Base-by-base conservation (phyloP, 2,113 vertebrate genomes). In the Gulo gulo region DNA sequence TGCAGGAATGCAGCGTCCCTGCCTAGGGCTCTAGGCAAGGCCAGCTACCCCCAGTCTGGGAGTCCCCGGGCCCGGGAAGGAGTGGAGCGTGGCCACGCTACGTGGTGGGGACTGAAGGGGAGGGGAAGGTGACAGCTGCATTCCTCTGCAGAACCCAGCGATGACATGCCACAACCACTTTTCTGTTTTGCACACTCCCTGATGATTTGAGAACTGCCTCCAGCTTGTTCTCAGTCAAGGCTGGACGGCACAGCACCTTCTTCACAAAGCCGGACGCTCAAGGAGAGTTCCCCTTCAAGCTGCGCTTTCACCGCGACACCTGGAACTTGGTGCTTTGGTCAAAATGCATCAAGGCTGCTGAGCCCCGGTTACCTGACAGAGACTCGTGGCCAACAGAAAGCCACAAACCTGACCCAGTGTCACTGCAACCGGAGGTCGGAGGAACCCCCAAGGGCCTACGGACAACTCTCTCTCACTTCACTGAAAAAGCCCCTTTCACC, bases 111-210 rank as follows among this genome's bases (percentile, higher is more conserved):
- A 2, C 8, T 10, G 5, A 3, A 23, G 45, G 11, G 18, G 11
- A 26, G 42, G 6, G 59, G 11, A 42, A 14, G 26, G 21, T 7
- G 3, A 13, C 24, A 39, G 42, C 69, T 0, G 9, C 4, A 0
- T 24, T 23, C 74, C 69, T 84, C 69, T 59, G 15, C 4, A 16
- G 29, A 18, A 57, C 47, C 20, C 20, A 16, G 4, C 16, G 26
- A 24, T 0, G 0, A 36, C 1, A 1, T 1, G 39, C 31, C 45
- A 29, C 1, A 6, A 11, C 50, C 34, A 16, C 42, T 31, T 1
- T 20, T 18, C 36, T 26, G 50, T 29, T 31, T 63, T 36, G n/a
- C 79, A 45, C 18, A 10, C 52, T 39, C 8, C 57, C 18, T 31
- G 18, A 24, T 24, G 24, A 45, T 52, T 13, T 26, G 14, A 89